Evolutionary conservation across 1,140 invertebrate species (phyloP).

Genomic region (Leptinotarsa lineolata): DNA sequence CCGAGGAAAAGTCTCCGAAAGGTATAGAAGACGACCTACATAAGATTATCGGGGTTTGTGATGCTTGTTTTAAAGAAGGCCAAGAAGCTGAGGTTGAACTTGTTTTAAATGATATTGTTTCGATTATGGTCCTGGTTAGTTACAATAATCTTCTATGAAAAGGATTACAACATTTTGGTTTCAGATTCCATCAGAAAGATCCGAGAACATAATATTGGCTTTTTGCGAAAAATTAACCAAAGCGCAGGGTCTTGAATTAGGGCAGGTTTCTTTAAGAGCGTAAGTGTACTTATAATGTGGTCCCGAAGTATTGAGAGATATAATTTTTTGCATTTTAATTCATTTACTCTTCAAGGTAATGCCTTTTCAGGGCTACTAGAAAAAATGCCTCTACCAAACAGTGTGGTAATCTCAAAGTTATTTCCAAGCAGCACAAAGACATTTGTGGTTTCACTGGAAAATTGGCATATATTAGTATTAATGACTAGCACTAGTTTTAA

Average conservation of each 20-base stretch:
- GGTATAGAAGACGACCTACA: constrained; percentile 92
- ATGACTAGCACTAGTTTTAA: too few relatives aligned
- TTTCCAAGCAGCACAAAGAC: too few relatives aligned
- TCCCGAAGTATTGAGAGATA: too few relatives aligned
- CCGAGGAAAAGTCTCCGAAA: constrained; percentile 85
- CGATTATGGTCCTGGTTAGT: constrained; percentile 86
- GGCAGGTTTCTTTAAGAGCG: constrained; percentile 82
- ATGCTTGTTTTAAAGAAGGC: constrained; percentile 86
- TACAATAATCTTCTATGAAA: background rate
- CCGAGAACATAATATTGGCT: constrained; percentile 86
- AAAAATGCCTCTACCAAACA: too few relatives aligned
- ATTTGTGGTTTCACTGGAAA: too few relatives aligned
- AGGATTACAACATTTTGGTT: constrained; percentile 30
- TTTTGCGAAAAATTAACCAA: constrained; percentile 95
- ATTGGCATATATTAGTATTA: too few relatives aligned
- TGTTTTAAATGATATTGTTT: constrained; percentile 89
- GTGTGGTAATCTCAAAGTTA: too few relatives aligned
- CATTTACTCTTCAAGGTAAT: too few relatives aligned
- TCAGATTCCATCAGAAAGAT: constrained; percentile 80
- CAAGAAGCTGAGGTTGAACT: constrained; percentile 81
- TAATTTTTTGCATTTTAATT: too few relatives aligned
- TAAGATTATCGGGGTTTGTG: constrained; percentile 92
- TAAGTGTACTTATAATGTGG: constrained; percentile 61
- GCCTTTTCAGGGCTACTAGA: too few relatives aligned
- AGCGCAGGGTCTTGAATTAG: constrained; percentile 81